Conservation (phyloP, 2,888 invertebrate species). For the Macrostomum cliftonense region DNA sequence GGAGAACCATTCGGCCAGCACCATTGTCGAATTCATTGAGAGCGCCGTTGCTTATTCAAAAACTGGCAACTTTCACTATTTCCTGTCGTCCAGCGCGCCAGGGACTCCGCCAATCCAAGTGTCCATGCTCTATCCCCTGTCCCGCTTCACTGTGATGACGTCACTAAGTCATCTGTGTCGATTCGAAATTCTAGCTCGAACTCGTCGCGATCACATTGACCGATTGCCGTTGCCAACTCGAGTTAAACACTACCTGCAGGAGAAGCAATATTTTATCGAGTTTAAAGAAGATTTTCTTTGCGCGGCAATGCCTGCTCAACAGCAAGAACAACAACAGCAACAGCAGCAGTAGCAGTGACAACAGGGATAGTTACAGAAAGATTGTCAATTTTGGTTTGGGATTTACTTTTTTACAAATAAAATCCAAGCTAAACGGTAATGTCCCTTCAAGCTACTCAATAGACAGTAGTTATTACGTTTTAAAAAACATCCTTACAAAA, state of each 20-base stretch:
- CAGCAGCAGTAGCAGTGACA: too few relatives aligned
- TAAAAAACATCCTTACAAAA: too few relatives aligned
- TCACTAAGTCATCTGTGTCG: conserved; percentile 54
- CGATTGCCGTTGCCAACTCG: conserved; percentile 49
- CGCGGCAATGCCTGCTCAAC: too few relatives aligned
- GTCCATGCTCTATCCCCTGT: conserved; percentile 53
- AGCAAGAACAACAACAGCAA: too few relatives aligned
- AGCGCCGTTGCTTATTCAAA: conserved; percentile 54
- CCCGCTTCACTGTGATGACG: conserved; percentile 51
- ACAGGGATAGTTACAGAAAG: too few relatives aligned
- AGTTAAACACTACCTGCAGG: conserved; percentile 35
- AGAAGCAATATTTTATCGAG: conserved; percentile 28
- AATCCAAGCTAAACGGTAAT: too few relatives aligned
- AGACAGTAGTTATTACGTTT: too few relatives aligned
- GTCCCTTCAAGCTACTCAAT: too few relatives aligned
- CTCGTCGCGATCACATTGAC: conserved; percentile 50
- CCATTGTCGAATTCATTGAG: conserved; percentile 53
- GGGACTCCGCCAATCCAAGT: conserved; percentile 54
- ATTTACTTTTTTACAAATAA: too few relatives aligned
- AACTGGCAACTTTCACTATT: conserved; percentile 50
- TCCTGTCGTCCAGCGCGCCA: conserved; percentile 49
- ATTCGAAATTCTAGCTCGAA: conserved; percentile 52
- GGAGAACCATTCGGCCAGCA: conserved; percentile 33
- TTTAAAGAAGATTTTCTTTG: neutral
- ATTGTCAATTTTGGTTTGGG: too few relatives aligned